Percentiles rank a stretch among this genome's conserved stretches.
Conservation (phyloP, 1,140 invertebrate species). For the Pachyrhynchus sulphureomaculatus region DNA sequence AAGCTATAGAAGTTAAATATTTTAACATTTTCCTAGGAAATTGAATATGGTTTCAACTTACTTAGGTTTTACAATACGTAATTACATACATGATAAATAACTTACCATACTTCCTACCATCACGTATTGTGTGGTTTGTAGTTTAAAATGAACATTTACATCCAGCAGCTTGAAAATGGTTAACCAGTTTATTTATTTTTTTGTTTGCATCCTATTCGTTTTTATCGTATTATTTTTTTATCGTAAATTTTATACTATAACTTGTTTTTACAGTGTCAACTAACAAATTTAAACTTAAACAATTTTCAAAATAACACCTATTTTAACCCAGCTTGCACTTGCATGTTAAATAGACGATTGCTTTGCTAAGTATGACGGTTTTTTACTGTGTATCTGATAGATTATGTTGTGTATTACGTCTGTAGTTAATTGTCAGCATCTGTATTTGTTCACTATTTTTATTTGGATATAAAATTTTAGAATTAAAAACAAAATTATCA, state of each 20-base stretch:
- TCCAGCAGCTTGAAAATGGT: conserved; percentile 9
- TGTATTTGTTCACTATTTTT: background rate
- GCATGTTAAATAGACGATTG: background rate
- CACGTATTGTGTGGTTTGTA: background rate
- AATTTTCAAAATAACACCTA: conserved; percentile 8
- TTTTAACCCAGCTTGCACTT: background rate
- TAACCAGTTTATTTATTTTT: conserved; percentile 5
- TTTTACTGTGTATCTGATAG: background rate
- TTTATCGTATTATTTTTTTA: too few species aligned
- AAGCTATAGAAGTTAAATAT: too few species aligned
- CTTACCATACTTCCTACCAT: background rate
- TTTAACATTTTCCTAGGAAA: too few species aligned
- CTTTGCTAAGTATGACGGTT: background rate
- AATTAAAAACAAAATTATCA: too few species aligned
- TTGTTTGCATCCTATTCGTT: conserved; percentile 1
- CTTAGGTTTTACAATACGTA: too few species aligned
- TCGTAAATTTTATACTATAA: conserved; percentile 2
- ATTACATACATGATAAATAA: too few species aligned
- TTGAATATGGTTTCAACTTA: too few species aligned
- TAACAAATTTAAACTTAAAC: conserved; percentile 1
- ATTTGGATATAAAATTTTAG: background rate
- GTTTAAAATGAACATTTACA: too few species aligned
- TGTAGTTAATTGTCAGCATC: background rate
- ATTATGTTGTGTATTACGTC: background rate
- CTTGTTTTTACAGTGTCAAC: background rate